Base-by-base conservation (phyloP, 2,797 vertebrate species). In the Myotis myotis region DNA sequence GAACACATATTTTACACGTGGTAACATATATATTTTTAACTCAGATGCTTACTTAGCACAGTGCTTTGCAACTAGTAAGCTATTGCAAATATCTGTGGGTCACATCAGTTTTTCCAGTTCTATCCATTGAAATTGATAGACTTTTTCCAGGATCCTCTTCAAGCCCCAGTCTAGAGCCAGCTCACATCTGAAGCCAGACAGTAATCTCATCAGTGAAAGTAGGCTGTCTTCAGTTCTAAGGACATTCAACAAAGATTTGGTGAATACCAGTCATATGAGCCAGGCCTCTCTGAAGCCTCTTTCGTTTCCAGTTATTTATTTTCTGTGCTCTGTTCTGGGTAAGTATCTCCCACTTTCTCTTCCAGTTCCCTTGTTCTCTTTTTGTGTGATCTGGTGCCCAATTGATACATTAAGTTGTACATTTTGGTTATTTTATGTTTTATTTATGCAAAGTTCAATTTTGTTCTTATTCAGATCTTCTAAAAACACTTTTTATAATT, bases 401-500 rank as follows among this genome's bases (percentile, higher is more conserved):
- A 49, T 60, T 17, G 53, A 2, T 20, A 33, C 9, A 17, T 80
- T 87, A 87, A 66, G 22, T 76, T 94, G 82, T 33, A 76, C 10
- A 64, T 81, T 55, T 94, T 84, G 33, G 23, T 44, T 85, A 81
- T 90, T 95, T 17, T 22, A 25, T 53, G 36, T 94, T 92, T 87
- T 47, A 74, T 79, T 94, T 78, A 33, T 62, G 6, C 9, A 93
- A 90, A 90, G 25, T 51, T 89, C 55, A 91, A 15, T 53, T 47
- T 23, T 1, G 9, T 72, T 93, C 72, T 92, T 78, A 94, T 80
- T 30, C 28, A 89, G 83, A 74, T 55, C 17, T 80, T n/a, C 47
- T 28, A 25, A 36, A 62, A 62, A 87, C 6, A 62, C 5, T 71
- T 94, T 92, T 30, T 57, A 38, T 51, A 60, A 30, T 91, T 94